phyloP scores from a whole-genome alignment of 2,113 vertebrate genomes.

The Orientallactaga bullata region DNA sequence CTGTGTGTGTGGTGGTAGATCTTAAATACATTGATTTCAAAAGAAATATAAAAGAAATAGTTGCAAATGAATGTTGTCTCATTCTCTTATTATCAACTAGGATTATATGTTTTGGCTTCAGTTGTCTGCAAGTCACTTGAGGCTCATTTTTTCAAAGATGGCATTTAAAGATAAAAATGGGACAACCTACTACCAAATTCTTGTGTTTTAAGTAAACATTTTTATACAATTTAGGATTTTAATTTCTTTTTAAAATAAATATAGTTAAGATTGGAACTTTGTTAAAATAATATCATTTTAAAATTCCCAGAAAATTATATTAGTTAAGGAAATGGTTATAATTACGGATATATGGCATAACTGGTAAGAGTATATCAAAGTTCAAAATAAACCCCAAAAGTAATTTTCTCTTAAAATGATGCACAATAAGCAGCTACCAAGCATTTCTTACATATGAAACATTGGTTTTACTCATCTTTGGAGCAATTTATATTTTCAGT shows the following conservation, averaged over 20 bases:
- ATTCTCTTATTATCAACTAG: neutral
- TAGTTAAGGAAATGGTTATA: conserved; percentile 46
- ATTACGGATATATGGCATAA: conserved; percentile 55
- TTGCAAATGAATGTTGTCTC: conserved; percentile 27
- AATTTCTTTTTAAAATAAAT: conserved; percentile 61
- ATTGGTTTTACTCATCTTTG: conserved; percentile 52
- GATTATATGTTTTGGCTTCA: conserved; percentile 40
- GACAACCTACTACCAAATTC: neutral
- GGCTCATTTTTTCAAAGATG: neutral
- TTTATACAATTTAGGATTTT: conserved; percentile 46
- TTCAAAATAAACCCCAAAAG: conserved; percentile 56
- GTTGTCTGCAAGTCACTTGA: neutral
- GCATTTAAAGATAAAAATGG: conserved; percentile 4
- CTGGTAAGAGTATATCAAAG: conserved; percentile 28
- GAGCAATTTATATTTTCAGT: conserved; percentile 3
- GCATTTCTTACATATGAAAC: neutral
- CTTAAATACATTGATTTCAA: conserved; percentile 39
- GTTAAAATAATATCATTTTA: conserved; percentile 41
- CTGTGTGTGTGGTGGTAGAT: neutral
- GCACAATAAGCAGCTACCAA: neutral
- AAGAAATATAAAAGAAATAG: conserved; percentile 47
- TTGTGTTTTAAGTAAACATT: conserved; percentile 38
- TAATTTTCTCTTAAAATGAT: conserved; percentile 42
- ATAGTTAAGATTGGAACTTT: conserved; percentile 35
- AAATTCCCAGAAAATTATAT: conserved; percentile 42